Percentiles rank a stretch among this genome's conserved stretches.
These are phyloP conservation scores for Mustelus asterias DNA, from an alignment of 2,113 vertebrate genomes.

Conservation along the genomic window DNA sequence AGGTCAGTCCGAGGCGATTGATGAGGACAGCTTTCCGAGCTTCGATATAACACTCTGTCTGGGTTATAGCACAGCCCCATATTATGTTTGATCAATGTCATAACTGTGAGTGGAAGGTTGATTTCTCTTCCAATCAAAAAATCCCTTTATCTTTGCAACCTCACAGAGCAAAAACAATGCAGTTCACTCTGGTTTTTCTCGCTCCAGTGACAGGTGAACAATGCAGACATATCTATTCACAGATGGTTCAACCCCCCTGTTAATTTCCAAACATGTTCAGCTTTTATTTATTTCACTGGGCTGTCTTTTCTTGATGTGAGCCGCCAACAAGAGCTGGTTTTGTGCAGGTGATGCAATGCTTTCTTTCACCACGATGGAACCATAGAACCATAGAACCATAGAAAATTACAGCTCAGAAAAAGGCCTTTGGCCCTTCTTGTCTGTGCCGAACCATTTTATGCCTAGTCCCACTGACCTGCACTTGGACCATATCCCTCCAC, in stretches of 20 bases:
- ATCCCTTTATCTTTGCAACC: neutral
- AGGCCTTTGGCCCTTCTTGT: no score
- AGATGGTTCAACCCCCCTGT: neutral
- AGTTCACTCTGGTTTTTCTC: neutral
- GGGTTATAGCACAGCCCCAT: neutral
- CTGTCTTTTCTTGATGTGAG: neutral
- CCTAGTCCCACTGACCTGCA: no score
- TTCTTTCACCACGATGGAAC: neutral
- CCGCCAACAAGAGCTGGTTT: neutral
- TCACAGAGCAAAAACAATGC: neutral
- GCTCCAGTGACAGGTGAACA: neutral
- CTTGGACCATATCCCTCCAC: no score
- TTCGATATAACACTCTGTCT: neutral
- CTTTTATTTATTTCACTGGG: neutral
- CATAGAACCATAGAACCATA: no score
- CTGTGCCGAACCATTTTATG: no score
- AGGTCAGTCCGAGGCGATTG: no score
- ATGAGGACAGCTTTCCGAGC: neutral
- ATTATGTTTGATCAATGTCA: neutral
- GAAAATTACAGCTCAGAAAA: no score
- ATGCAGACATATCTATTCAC: neutral
- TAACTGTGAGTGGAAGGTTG: neutral
- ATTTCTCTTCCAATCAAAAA: neutral
- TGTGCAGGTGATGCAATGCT: neutral
- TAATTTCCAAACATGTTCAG: neutral